phyloP scores from a whole-genome alignment of 1,140 invertebrate species.

The Agrypnia vestita region DNA sequence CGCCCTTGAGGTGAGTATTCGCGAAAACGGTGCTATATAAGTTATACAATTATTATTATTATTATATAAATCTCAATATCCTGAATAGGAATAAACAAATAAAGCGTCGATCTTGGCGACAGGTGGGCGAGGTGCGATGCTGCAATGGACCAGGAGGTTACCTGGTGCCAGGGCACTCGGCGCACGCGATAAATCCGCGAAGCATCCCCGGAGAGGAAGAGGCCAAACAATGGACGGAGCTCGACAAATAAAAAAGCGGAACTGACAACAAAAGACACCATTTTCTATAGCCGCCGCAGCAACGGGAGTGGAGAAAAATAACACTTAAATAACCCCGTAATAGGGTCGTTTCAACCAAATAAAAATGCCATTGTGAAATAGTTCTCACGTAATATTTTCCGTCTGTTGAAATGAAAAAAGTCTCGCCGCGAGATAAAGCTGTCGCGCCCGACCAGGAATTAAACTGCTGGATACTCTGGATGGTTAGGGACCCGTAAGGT shows the following conservation, averaged over 20 bases:
- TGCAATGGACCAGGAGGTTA: not conserved
- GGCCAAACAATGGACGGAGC: not conserved
- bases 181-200: slow-evolving; percentile 11
- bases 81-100: too few species aligned
- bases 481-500: not conserved
- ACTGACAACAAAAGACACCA: slow-evolving; percentile 31
- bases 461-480: not conserved
- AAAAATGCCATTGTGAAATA: slow-evolving; percentile 38
- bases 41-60: too few species aligned
- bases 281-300: slow-evolving; percentile 31
- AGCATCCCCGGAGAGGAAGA: not conserved
- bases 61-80: too few species aligned
- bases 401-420: slow-evolving; percentile 33
- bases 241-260: slow-evolving; percentile 5
- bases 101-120: too few species aligned
- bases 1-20: too few species aligned
- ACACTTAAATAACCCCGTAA: slow-evolving; percentile 39
- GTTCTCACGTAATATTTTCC: slow-evolving; percentile 42
- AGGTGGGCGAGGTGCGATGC: not conserved
- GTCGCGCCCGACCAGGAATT: not conserved
- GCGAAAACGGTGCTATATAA: too few species aligned
- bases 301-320: slow-evolving; percentile 20
- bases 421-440: slow-evolving; percentile 11
- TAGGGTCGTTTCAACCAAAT: slow-evolving; percentile 19
- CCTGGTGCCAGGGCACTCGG: not conserved